These are phyloP conservation scores for Passer montanus DNA, from an alignment of 2,113 vertebrate species.

Conservation along the genomic window DNA sequence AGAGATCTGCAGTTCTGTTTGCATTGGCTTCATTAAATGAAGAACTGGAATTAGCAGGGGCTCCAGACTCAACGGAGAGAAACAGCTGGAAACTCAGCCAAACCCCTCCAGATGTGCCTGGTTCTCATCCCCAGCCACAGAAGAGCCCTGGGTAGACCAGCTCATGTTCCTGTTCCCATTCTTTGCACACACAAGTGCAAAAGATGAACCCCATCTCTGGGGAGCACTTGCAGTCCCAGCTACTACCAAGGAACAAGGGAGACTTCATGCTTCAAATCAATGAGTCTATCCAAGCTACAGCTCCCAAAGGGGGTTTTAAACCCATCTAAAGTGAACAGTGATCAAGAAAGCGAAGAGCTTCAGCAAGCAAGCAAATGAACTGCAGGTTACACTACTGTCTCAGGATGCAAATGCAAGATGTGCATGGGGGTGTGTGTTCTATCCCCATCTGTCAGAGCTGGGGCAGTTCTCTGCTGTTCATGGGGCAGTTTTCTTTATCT, in stretches of 20 bases:
- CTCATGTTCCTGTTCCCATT: neutral
- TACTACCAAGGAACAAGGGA: neutral
- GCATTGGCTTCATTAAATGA: neutral
- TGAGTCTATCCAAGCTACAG: neutral
- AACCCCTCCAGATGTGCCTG: neutral
- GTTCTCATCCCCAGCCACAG: neutral
- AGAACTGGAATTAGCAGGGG: neutral
- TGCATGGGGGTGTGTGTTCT: accelerated
- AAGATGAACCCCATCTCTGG: neutral
- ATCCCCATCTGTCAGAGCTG: neutral
- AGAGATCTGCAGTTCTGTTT: neutral
- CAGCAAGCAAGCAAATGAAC: neutral
- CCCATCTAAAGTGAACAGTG: neutral
- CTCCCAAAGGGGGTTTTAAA: neutral
- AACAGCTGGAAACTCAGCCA: neutral
- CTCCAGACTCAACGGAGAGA: neutral
- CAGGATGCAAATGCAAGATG: neutral
- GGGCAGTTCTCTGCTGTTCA: neutral
- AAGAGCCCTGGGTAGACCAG: neutral
- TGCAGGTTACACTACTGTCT: neutral
- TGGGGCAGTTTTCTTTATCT: neutral
- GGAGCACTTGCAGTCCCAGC: neutral
- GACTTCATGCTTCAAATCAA: neutral
- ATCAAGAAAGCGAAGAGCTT: neutral
- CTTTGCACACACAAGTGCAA: neutral